Conservation (phyloP, 2,797 vertebrate genomes). For the Coracias cyanogaster region DNA sequence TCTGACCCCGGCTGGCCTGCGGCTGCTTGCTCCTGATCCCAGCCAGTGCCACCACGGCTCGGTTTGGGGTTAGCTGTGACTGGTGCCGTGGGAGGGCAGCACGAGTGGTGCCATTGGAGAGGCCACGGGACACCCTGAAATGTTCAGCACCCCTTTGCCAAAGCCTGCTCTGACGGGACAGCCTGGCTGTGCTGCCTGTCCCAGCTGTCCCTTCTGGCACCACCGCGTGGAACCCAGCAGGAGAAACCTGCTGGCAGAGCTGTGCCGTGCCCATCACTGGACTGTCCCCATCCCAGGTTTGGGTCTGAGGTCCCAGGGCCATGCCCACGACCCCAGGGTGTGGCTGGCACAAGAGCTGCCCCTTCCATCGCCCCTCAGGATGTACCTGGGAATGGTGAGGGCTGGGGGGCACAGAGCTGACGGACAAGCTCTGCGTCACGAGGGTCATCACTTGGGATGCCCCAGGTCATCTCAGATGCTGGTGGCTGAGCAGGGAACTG, state of each 20-base stretch:
- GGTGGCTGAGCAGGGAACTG: neutral
- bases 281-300: accelerated
- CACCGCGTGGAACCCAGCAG: accelerated
- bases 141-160: neutral
- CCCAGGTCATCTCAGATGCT: neutral
- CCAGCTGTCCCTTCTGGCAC: accelerated
- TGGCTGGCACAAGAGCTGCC: neutral
- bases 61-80: neutral
- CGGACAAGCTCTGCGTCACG: neutral
- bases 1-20: neutral
- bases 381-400: neutral
- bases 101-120: neutral
- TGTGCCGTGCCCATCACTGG: neutral
- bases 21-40: neutral
- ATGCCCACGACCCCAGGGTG: neutral
- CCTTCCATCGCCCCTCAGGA: neutral
- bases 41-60: accelerated
- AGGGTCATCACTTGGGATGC: too few relatives aligned
- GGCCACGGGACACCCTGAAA: neutral
- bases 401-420: accelerated
- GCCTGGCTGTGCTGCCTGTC: neutral
- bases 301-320: neutral
- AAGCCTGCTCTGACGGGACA: neutral
- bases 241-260: neutral
- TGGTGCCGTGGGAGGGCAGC: neutral